Base-by-base conservation (phyloP, 92 coral and sea anemone genomes). In the Porites lobata region DNA sequence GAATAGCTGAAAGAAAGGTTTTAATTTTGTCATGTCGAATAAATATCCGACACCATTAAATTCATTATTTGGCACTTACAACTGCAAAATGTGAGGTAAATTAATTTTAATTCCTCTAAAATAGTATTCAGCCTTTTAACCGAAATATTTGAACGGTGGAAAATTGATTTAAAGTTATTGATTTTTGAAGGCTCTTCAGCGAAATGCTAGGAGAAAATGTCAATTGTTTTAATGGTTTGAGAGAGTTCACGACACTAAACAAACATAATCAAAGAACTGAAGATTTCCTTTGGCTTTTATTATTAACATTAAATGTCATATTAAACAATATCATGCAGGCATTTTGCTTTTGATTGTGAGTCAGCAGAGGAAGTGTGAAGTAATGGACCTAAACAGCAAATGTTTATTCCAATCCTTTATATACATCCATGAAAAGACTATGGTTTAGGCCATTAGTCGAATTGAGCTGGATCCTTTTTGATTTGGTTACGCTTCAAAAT, bases 1-100 rank as follows among this genome's bases (percentile, higher is more conserved):
- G 87, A 84, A 66, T 66, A 77, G 74, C 29, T 77, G 89, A 85
- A 74, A 85, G 83, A 93, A 82, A 92, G 76, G 87, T 69, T 83
- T 85, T 92, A 86, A 93, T 90, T 93, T 93, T 64, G 91, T 89
- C 91, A 83, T 78, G 83, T 67, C 93, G 81, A 91, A 86, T 86
- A 90, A 90, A 93, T 93, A 93, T 83, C 86, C 75, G 76, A 43
- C 75, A 73, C 93, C 72, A 90, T 93, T 93, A 82, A 68, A 68
- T 61, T 65, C 77, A 77, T 67, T 85, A 73, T 78, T 85, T 67
- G 64, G 51, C 75, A 72, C 87, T 84, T 64, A 29, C 73, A 74
- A 61, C 80, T 62, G 71, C 72, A 72, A 84, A 84, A 73, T 21
- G 78, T 26, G 71, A 26, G 80, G 61, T 8, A 63, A 75, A 65